A percentile compares a stretch with the other conserved stretches of the same genome.
Evolutionary conservation across 2,888 invertebrate species (phyloP).

Genomic region (Terebella lapidaria): DNA sequence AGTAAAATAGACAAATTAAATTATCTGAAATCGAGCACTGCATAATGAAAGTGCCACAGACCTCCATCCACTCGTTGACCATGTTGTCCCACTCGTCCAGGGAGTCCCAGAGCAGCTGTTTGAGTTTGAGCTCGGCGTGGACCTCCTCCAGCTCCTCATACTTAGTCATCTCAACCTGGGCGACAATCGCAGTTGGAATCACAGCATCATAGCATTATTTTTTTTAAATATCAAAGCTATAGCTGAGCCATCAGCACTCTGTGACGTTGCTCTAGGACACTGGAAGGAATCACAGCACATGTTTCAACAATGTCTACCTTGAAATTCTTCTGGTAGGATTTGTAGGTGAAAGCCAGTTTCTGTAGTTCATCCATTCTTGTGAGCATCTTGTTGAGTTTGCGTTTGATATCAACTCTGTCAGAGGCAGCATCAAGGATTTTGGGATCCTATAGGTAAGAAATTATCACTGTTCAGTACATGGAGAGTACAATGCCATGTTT

Average conservation of each 20-base stretch:
- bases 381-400: constrained; percentile 63
- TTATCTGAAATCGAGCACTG: too few relatives aligned
- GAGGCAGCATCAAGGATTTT: constrained; percentile 71
- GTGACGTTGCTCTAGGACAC: too few relatives aligned
- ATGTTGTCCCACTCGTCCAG: constrained; percentile 70
- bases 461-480: not conserved
- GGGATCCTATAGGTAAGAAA: constrained; percentile 60
- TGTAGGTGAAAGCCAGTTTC: constrained; percentile 69
- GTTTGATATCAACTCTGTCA: constrained; percentile 61
- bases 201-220: not conserved
- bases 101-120: constrained; percentile 75
- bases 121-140: constrained; percentile 71
- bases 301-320: too few relatives aligned
- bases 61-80: constrained; percentile 65
- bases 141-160: constrained; percentile 77
- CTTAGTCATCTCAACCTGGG: constrained; percentile 74
- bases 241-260: too few relatives aligned
- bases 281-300: too few relatives aligned
- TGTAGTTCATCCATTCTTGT: constrained; percentile 64
- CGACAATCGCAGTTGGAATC: too few relatives aligned
- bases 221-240: too few relatives aligned
- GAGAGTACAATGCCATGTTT: too few relatives aligned
- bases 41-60: too few relatives aligned
- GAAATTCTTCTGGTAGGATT: constrained; percentile 78
- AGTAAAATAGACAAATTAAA: not conserved